These are phyloP conservation scores for Megalops cyprinoides DNA, from an alignment of 2,797 vertebrate species.

Conservation along the genomic window DNA sequence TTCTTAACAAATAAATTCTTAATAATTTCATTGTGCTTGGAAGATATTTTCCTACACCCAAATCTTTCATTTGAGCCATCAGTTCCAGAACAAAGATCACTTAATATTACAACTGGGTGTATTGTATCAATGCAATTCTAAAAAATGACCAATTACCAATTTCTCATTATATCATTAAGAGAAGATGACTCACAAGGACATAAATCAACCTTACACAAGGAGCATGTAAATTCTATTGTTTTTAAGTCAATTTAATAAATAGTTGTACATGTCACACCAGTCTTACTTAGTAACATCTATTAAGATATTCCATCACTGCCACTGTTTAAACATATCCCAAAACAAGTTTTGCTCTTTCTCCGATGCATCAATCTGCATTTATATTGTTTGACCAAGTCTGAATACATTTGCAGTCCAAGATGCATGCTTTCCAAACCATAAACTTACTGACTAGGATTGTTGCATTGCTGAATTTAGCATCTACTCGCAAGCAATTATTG, in stretches of 20 bases:
- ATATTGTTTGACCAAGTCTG: neutral
- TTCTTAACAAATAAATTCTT: slow-evolving; percentile 55
- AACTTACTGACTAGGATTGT: neutral
- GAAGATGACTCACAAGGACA: neutral
- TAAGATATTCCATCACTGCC: neutral
- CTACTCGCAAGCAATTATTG: slow-evolving; percentile 12
- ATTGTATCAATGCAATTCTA: slow-evolving; percentile 1
- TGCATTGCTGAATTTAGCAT: neutral
- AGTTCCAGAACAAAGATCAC: neutral
- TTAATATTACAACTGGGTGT: neutral
- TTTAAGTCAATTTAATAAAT: neutral
- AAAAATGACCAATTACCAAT: neutral
- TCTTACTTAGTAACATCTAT: neutral
- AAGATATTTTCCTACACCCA: neutral
- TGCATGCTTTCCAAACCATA: neutral
- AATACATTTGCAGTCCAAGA: slow-evolving; percentile 8
- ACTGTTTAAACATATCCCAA: neutral
- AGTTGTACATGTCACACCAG: slow-evolving; percentile 3
- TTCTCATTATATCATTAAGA: neutral
- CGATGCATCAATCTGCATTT: neutral
- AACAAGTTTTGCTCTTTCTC: neutral
- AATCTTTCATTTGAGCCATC: neutral
- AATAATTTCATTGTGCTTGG: slow-evolving; percentile 41
- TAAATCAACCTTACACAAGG: neutral
- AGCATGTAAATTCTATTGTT: neutral